Percentiles rank a stretch among this genome's conserved stretches.
These are phyloP conservation scores for Acrocephalus scirpaceus DNA, from an alignment of 2,797 vertebrate genomes.

Conservation along the genomic window DNA sequence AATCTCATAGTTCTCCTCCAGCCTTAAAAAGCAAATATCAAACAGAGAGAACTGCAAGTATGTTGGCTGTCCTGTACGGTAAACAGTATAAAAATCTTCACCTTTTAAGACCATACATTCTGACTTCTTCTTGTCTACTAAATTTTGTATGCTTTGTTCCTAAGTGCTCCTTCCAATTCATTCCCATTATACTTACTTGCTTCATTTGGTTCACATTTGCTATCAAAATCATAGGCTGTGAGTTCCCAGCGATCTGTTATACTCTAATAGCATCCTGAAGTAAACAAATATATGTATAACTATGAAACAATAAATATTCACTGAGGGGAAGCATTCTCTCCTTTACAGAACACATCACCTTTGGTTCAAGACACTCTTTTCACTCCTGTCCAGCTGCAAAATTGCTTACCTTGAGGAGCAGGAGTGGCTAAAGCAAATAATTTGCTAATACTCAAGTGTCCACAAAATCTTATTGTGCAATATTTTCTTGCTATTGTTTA, in stretches of 20 bases:
- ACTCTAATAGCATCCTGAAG: not conserved
- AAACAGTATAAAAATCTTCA: not conserved
- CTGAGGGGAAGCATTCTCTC: not conserved
- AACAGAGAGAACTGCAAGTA: slow-evolving; percentile 59
- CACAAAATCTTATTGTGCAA: not conserved
- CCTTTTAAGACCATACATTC: not conserved
- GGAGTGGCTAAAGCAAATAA: not conserved
- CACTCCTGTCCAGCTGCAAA: not conserved
- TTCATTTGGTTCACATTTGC: not conserved
- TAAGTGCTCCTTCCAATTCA: not conserved
- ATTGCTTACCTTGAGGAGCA: not conserved
- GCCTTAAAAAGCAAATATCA: slow-evolving; percentile 78
- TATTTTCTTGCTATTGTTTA: not conserved
- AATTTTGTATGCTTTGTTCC: not conserved
- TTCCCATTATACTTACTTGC: not conserved
- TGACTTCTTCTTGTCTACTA: not conserved
- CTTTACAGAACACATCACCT: not conserved
- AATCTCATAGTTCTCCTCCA: slow-evolving; percentile 99
- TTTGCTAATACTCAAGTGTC: not conserved
- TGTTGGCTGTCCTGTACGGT: slow-evolving; percentile 32
- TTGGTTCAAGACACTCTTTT: not conserved
- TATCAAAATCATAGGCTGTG: not conserved
- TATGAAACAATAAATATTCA: not conserved
- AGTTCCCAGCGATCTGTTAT: not conserved
- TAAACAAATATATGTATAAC: not conserved